Base-by-base conservation (phyloP, 2,113 vertebrate genomes). In the Megaleporinus macrocephalus region DNA sequence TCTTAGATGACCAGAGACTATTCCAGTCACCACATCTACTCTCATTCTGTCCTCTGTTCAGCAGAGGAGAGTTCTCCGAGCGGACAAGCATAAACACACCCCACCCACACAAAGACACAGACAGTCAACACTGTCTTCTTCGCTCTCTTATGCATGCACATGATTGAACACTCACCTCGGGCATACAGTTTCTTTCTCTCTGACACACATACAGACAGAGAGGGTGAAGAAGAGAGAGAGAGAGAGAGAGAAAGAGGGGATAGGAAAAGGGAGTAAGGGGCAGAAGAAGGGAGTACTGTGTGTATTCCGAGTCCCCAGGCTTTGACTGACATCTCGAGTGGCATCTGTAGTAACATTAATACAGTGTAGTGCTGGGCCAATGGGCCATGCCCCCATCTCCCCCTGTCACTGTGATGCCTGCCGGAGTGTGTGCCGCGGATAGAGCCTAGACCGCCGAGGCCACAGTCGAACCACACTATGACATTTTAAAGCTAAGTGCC, bases 301-400 rank as follows among this genome's bases (percentile, higher is more conserved):
- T 68, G 27, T 51, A 5, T 49, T 30, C 79, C 55, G 53, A 63
- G 27, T 76, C 78, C 78, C 73, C 6, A 18, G 78, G 78, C 75
- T 27, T 51, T 69, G 36, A 33, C 30, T 79, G 77, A 79, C 59
- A 79, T 71, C 83, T 75, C 73, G 59, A 77, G 77, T 27, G 29
- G 41, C 80, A 69, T 63, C 71, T 55, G 73, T 70, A 63, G 82
- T 73, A 76, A 76, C 72, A 79, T 78, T 83, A 69, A 73, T 26
- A 84, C 11, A 47, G 14, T 20, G 72, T 70, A 66, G 33, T 66
- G 30, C 27, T 33, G 65, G 49, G 72, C 59, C 24, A 73, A n/a
- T 73, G 72, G 76, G 72, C 55, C 57, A 68, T 63, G 16, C 57
- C 14, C n/a, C 36, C 33, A 33, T 71, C 73, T 71, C 76, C 53